phyloP scores from a whole-genome alignment of 2,797 vertebrate species.

The Phrynocephalus vlangalii region DNA sequence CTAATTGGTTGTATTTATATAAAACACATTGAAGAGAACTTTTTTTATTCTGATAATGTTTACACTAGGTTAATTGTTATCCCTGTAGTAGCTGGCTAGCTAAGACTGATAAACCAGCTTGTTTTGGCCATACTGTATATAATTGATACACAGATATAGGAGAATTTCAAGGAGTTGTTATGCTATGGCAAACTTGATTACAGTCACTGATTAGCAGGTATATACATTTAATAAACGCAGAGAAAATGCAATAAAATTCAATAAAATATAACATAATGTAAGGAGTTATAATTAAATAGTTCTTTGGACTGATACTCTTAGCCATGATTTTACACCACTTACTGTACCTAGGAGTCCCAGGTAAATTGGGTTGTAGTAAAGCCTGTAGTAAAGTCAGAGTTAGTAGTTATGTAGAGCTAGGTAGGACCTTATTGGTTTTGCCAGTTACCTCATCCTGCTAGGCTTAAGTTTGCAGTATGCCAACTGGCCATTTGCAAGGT shows the following conservation, averaged over 20 bases:
- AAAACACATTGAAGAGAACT: background rate
- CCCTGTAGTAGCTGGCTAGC: background rate
- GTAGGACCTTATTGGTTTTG: background rate
- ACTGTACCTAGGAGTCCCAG: background rate
- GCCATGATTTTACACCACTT: background rate
- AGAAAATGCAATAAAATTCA: no score
- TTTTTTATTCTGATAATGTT: background rate
- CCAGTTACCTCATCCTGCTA: background rate
- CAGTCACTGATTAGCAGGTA: no score
- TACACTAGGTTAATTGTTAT: slow-evolving; percentile 1
- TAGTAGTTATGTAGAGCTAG: background rate
- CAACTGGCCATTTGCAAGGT: background rate
- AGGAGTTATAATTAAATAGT: background rate
- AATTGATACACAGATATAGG: slow-evolving; percentile 3
- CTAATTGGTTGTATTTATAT: background rate
- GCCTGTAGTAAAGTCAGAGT: background rate
- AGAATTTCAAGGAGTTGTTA: background rate
- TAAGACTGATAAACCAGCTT: slow-evolving; percentile 6
- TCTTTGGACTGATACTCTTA: background rate
- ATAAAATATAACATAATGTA: background rate
- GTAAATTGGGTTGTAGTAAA: background rate
- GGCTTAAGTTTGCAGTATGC: background rate
- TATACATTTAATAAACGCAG: no score
- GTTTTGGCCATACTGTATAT: background rate
- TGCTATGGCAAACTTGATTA: no score